These are phyloP conservation scores for Drosophila sechellia DNA, from an alignment of 1,140 invertebrate species.

Conservation along the genomic window DNA sequence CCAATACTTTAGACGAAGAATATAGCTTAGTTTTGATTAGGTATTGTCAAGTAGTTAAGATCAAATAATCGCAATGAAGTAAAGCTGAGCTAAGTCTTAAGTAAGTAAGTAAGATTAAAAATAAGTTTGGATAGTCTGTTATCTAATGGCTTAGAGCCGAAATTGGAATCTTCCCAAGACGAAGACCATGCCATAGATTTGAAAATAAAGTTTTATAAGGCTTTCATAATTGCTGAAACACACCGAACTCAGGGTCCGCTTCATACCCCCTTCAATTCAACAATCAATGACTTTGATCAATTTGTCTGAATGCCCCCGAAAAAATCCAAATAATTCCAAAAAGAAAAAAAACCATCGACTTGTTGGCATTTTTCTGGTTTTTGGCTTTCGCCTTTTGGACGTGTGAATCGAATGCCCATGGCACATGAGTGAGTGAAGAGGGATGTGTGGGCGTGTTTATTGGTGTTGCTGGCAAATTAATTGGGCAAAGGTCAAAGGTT, in stretches of 20 bases:
- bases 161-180: too few relatives aligned
- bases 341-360: neutral
- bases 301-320: conserved; percentile 27
- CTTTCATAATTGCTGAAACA: neutral
- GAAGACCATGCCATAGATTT: too few relatives aligned
- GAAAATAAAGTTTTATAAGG: too few relatives aligned
- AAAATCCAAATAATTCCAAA: neutral
- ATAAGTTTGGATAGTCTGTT: too few relatives aligned
- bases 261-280: neutral
- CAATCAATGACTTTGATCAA: conserved; percentile 30
- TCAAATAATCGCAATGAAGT: too few relatives aligned
- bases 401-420: neutral
- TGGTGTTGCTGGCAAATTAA: conserved; percentile 57
- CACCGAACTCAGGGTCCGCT: neutral
- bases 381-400: neutral
- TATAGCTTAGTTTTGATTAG: too few relatives aligned
- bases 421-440: neutral
- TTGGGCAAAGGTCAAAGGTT: conserved; percentile 74
- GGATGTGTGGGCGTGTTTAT: conserved; percentile 39
- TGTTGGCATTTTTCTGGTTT: conserved; percentile 16
- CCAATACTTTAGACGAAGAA: too few relatives aligned
- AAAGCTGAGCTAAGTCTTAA: too few relatives aligned
- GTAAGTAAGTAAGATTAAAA: too few relatives aligned
- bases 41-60: too few relatives aligned
- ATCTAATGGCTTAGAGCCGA: too few relatives aligned